Percentiles rank a stretch among this genome's conserved stretches.
These are phyloP conservation scores for Lateolabrax maculatus DNA, from an alignment of 2,797 vertebrate genomes.

Conservation along the genomic window DNA sequence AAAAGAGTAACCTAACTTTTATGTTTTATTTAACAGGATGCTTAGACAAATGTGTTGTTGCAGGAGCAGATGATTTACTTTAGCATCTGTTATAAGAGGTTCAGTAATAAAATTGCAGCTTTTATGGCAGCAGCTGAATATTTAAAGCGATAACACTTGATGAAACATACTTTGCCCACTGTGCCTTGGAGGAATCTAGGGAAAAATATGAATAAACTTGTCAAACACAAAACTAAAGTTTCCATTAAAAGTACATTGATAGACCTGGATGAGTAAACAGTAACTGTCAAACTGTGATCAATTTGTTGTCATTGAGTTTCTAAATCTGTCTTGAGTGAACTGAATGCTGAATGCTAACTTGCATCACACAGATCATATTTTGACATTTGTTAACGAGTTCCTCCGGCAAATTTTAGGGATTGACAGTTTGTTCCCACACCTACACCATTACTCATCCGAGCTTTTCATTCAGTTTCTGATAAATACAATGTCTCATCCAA, in stretches of 20 bases:
- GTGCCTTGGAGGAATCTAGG: not conserved
- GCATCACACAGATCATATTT: constrained; percentile 39
- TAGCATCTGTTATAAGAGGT: constrained; percentile 27
- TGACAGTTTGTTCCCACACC: constrained; percentile 57
- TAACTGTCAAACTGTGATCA: constrained; percentile 17
- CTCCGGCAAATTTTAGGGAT: constrained; percentile 31
- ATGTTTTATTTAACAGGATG: constrained; percentile 66
- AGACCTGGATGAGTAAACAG: constrained; percentile 1
- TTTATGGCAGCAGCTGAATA: constrained; percentile 35
- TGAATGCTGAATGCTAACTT: not conserved
- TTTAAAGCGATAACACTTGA: constrained; percentile 26
- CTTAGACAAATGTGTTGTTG: constrained; percentile 43
- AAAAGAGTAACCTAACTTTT: constrained; percentile 25
- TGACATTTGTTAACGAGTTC: constrained; percentile 53
- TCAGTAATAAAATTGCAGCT: constrained; percentile 26
- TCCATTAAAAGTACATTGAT: constrained; percentile 1
- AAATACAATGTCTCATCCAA: constrained; percentile 60
- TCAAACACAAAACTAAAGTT: constrained; percentile 17
- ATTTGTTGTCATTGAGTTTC: not conserved
- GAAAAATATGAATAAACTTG: constrained; percentile 8
- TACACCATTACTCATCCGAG: constrained; percentile 58
- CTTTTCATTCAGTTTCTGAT: constrained; percentile 47
- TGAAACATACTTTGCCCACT: not conserved
- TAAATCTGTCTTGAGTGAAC: constrained; percentile 1
- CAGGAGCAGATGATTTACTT: constrained; percentile 40